These are phyloP conservation scores for Lissonota sp. DNA, from an alignment of 2,888 invertebrate species.

Conservation along the genomic window DNA sequence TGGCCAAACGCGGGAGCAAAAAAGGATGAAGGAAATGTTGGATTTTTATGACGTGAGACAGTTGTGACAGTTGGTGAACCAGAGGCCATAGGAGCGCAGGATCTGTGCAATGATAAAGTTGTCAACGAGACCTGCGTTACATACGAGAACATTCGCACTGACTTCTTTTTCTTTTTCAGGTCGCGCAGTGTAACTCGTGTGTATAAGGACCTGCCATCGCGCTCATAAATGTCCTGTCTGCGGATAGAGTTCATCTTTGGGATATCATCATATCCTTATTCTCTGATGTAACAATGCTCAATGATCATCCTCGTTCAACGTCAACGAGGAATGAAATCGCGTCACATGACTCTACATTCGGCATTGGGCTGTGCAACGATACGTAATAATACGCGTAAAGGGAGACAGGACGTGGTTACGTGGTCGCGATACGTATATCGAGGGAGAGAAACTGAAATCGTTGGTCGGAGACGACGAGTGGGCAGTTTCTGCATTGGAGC, in stretches of 20 bases:
- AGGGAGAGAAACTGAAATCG: slow-evolving; percentile 15
- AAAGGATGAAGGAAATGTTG: slow-evolving; percentile 62
- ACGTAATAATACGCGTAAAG: too few relatives aligned
- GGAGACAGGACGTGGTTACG: slow-evolving; percentile 4
- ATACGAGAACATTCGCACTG: slow-evolving; percentile 20
- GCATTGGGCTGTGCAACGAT: too few relatives aligned
- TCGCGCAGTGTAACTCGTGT: neutral
- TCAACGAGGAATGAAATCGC: neutral
- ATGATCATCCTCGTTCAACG: neutral
- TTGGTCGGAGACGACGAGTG: slow-evolving; percentile 10
- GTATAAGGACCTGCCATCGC: neutral
- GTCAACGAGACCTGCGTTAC: slow-evolving; percentile 66
- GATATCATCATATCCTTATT: too few relatives aligned
- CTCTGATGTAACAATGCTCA: too few relatives aligned
- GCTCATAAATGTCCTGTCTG: too few relatives aligned
- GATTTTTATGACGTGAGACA: slow-evolving; percentile 78
- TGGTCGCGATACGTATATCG: neutral
- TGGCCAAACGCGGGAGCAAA: neutral
- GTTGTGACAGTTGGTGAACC: slow-evolving; percentile 62
- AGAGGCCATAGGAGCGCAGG: slow-evolving; percentile 64
- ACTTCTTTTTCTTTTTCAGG: neutral
- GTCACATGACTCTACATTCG: neutral
- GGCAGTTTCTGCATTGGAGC: slow-evolving; percentile 14
- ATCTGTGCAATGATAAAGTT: slow-evolving; percentile 74
- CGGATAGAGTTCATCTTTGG: too few relatives aligned